phyloP scores from a whole-genome alignment of 2,797 vertebrate species.

The Pogoniulus pusillus region DNA sequence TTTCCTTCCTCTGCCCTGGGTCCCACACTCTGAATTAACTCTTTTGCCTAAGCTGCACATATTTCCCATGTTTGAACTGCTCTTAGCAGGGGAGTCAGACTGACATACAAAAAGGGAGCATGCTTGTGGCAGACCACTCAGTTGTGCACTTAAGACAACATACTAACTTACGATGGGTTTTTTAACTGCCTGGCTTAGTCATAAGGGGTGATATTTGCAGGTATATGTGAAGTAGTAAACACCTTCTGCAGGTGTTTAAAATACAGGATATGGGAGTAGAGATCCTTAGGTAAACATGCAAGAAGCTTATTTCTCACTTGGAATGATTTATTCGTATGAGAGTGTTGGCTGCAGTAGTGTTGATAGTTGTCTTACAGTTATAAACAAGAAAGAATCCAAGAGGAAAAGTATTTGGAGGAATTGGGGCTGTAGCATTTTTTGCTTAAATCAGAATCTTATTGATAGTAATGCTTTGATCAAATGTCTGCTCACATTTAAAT shows the following conservation, averaged over 20 bases:
- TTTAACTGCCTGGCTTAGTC: constrained; percentile 9
- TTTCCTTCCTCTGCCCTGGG: not conserved
- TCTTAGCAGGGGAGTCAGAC: not conserved
- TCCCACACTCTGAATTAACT: not conserved
- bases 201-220: not conserved
- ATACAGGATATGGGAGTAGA: not conserved
- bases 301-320: not conserved
- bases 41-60: accelerated
- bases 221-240: constrained; percentile 16
- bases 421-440: not conserved
- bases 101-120: not conserved
- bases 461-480: not conserved
- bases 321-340: not conserved
- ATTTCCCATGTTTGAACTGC: not conserved
- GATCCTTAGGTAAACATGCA: not conserved
- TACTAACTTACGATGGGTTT: not conserved
- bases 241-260: constrained; percentile 28
- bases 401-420: not conserved
- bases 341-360: not conserved
- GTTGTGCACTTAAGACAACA: not conserved
- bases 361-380: not conserved
- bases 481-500: not conserved
- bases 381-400: not conserved
- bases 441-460: not conserved
- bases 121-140: not conserved